Evolutionary conservation across 2,113 vertebrate species (phyloP).

Genomic region (Myodes glareolus): DNA sequence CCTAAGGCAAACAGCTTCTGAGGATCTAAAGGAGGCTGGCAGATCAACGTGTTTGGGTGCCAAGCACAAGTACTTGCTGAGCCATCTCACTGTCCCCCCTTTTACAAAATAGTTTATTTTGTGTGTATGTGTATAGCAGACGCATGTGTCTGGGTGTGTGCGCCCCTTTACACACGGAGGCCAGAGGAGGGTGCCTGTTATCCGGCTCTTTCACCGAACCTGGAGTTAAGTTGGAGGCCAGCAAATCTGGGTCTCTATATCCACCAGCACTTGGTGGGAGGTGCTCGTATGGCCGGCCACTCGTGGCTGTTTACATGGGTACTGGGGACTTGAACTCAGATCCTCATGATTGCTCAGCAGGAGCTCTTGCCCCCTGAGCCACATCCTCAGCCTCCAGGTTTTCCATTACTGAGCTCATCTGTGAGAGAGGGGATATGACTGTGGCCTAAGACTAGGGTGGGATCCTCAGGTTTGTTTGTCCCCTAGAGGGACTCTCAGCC

Average conservation of each 20-base stretch:
- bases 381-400: background rate
- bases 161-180: too few relatives aligned
- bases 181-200: background rate
- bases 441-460: background rate
- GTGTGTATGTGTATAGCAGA: background rate
- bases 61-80: background rate
- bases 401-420: fast-evolving
- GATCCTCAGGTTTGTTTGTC: background rate
- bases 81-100: background rate
- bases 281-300: too few relatives aligned
- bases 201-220: background rate
- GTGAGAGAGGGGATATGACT: background rate
- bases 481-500: background rate
- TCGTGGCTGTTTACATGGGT: too few relatives aligned
- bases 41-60: too few relatives aligned
- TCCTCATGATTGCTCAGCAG: background rate
- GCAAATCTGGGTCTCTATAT: background rate
- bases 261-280: background rate
- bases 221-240: too few relatives aligned
- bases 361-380: background rate
- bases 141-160: background rate
- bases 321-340: background rate
- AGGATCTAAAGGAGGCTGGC: background rate
- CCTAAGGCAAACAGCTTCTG: background rate
- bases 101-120: background rate